These are phyloP conservation scores for Cantharis rustica DNA, from an alignment of 2,888 invertebrate species.

Conservation along the genomic window DNA sequence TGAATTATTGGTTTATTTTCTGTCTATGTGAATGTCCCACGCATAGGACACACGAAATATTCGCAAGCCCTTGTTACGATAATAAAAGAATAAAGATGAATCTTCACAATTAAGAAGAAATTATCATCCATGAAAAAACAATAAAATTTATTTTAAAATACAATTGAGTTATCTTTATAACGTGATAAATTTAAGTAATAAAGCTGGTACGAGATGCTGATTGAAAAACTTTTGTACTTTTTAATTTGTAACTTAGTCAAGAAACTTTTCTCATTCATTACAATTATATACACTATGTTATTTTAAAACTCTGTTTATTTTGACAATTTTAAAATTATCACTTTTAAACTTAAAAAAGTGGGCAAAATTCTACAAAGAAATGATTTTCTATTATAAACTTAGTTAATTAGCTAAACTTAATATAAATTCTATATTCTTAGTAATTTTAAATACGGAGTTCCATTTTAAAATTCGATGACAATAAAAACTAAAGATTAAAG, in stretches of 20 bases:
- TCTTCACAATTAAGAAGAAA: background rate
- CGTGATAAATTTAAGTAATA: slow-evolving; percentile 26
- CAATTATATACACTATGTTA: slow-evolving; percentile 15
- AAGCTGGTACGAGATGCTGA: slow-evolving; percentile 29
- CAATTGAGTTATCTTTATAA: slow-evolving; percentile 28
- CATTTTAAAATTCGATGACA: too few species aligned
- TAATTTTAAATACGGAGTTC: too few species aligned
- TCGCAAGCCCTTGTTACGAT: background rate
- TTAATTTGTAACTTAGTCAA: slow-evolving; percentile 23
- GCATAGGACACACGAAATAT: background rate
- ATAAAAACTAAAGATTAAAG: too few species aligned
- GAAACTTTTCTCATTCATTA: slow-evolving; percentile 29
- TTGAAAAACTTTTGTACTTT: slow-evolving; percentile 31
- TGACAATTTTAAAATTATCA: background rate
- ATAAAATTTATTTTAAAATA: slow-evolving; percentile 26
- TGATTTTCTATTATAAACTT: background rate
- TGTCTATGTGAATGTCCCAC: background rate
- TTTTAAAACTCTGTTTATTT: background rate
- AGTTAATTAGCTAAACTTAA: background rate
- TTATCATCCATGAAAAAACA: slow-evolving; percentile 2
- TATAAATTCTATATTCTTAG: background rate
- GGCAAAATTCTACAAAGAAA: background rate
- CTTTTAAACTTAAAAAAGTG: background rate
- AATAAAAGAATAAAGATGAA: background rate
- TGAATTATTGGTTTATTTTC: background rate